Conservation (phyloP, 2,888 invertebrate genomes). For the Tromatobia lineatoria region DNA sequence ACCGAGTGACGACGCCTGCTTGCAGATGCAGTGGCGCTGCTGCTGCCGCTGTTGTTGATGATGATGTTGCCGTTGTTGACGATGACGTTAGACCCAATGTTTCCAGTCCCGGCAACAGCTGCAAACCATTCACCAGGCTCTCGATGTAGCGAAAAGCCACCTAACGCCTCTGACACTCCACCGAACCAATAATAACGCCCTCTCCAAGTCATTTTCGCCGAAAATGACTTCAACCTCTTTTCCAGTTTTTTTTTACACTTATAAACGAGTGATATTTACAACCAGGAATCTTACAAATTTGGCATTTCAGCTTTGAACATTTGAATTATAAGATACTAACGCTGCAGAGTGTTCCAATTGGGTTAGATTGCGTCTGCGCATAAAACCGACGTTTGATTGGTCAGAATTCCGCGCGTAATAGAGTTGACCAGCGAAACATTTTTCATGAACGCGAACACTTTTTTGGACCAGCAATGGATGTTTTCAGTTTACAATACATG, state of each 20-base stretch:
- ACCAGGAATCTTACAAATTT: neutral
- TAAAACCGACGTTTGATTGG: neutral
- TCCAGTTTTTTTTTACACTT: neutral
- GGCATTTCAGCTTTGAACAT: neutral
- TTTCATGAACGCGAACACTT: neutral
- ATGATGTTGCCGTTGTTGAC: conserved; percentile 56
- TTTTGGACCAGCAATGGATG: no score
- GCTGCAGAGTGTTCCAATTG: neutral
- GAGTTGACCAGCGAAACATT: neutral
- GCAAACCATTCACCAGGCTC: conserved; percentile 79
- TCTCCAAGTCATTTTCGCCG: neutral
- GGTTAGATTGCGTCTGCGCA: neutral
- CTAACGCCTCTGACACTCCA: conserved; percentile 41
- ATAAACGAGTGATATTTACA: neutral
- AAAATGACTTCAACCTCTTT: neutral
- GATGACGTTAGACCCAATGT: conserved; percentile 80
- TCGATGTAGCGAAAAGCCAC: conserved; percentile 73
- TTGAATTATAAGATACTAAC: neutral
- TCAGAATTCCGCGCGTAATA: neutral
- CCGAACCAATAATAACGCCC: conserved; percentile 33
- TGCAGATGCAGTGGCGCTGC: conserved; percentile 77
- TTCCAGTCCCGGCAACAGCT: conserved; percentile 83
- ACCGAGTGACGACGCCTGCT: conserved; percentile 84
- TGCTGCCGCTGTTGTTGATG: conserved; percentile 39
- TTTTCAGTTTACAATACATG: no score